Evolutionary conservation across 2,113 vertebrate species (phyloP).

Genomic region (Corythornis cristatus): DNA sequence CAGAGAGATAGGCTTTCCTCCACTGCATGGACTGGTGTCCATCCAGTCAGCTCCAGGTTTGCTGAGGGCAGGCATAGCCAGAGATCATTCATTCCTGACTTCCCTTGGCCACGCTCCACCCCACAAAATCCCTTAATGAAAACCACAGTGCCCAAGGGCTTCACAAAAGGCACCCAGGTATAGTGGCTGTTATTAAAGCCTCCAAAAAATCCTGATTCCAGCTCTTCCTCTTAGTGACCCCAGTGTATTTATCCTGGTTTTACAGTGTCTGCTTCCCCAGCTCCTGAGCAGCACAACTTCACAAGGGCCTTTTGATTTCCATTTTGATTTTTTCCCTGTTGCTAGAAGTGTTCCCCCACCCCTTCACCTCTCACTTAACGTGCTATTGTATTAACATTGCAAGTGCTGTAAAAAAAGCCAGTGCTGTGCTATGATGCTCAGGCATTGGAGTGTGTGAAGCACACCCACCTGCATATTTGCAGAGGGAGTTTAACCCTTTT

Average conservation of each 20-base stretch:
- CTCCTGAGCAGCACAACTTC: background rate
- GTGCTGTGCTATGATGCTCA: background rate
- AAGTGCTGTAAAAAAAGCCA: background rate
- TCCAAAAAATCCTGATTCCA: background rate
- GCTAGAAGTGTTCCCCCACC: background rate
- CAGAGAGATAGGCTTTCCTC: background rate
- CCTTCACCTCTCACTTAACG: background rate
- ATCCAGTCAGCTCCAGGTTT: accelerated
- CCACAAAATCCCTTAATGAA: background rate
- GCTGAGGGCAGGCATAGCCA: accelerated
- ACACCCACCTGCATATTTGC: constrained; percentile 20
- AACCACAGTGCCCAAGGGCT: background rate
- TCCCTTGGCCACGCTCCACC: background rate
- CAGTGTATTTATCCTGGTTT: background rate
- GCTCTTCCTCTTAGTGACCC: background rate
- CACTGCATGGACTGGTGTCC: background rate
- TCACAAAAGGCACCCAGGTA: constrained; percentile 6
- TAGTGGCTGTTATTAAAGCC: background rate
- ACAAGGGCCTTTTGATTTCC: background rate
- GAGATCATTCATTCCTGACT: background rate
- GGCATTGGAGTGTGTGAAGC: background rate
- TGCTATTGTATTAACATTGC: background rate
- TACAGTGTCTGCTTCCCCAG: background rate
- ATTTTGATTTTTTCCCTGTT: background rate
- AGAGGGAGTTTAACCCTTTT: constrained; percentile 31